phyloP scores from a whole-genome alignment of 2,113 vertebrate species.

The Heteronetta atricapilla region DNA sequence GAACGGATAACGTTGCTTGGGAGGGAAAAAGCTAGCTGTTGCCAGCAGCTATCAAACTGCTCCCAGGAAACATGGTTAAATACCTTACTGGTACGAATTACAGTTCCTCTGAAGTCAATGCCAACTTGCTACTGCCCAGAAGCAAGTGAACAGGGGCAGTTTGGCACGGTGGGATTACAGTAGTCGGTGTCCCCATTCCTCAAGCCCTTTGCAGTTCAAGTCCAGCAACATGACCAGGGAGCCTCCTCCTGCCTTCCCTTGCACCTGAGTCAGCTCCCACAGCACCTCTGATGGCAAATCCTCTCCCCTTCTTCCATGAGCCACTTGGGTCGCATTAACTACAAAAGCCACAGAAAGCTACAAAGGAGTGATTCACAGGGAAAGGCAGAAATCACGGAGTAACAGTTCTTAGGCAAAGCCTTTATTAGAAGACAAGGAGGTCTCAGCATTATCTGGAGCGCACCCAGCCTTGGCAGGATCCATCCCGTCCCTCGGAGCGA shows the following conservation, averaged over 20 bases:
- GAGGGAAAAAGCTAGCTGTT: not conserved
- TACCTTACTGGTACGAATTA: not conserved
- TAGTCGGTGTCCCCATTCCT: not conserved
- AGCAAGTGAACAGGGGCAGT: not conserved
- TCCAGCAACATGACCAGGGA: not conserved
- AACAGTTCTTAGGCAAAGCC: not conserved
- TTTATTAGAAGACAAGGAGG: slow-evolving; percentile 36
- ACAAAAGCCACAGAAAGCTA: not conserved
- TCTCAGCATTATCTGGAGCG: slow-evolving; percentile 25
- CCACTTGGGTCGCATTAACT: slow-evolving; percentile 75
- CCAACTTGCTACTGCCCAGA: not conserved
- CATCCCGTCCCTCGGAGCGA: slow-evolving; percentile 32
- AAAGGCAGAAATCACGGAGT: slow-evolving; percentile 40
- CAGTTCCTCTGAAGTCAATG: not conserved
- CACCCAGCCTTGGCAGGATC: slow-evolving; percentile 45
- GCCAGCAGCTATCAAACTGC: not conserved
- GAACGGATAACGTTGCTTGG: not conserved
- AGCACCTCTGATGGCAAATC: not conserved
- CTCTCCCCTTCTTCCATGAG: slow-evolving; percentile 58
- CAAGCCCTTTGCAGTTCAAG: not conserved
- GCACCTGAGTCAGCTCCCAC: not conserved
- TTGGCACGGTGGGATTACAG: not conserved
- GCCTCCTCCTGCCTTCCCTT: not conserved
- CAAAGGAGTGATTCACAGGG: slow-evolving; percentile 70
- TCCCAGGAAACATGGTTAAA: not conserved